Conservation (phyloP, 2,888 invertebrate species). For the Amblyjoppa fuscipennis region DNA sequence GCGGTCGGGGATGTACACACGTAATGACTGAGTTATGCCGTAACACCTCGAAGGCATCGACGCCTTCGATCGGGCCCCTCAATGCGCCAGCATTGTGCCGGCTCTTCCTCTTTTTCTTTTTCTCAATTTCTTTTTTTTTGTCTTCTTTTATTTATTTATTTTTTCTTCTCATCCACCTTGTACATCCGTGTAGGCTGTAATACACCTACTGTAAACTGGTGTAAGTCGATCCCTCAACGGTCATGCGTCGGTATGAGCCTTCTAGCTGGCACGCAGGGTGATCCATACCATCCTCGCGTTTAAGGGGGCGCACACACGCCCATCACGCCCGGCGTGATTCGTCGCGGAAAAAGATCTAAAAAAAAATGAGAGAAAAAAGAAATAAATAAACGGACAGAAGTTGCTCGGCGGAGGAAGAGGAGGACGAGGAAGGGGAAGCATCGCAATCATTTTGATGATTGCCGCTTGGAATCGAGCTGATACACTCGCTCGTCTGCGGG, state of each 20-base stretch:
- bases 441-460: constrained; percentile 77
- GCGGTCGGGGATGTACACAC: constrained; percentile 62
- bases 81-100: constrained; percentile 54
- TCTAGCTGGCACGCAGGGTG: constrained; percentile 46
- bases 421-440: constrained; percentile 46
- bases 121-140: neutral
- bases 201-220: constrained; percentile 72
- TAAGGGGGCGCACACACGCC: constrained; percentile 65
- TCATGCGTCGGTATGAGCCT: constrained; percentile 19
- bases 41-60: constrained; percentile 82
- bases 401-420: constrained; percentile 32
- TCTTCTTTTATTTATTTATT: neutral
- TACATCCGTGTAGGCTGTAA: constrained; percentile 52
- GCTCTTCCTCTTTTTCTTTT: constrained; percentile 29
- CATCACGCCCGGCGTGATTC: constrained; percentile 71
- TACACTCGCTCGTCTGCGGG: neutral
- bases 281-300: constrained; percentile 50
- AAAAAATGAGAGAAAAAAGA: neutral
- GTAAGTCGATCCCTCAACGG: constrained; percentile 51
- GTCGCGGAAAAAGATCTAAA: constrained; percentile 26
- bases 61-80: constrained; percentile 64
- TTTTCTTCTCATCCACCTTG: neutral
- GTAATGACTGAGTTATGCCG: constrained; percentile 82
- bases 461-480: constrained; percentile 47
- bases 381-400: constrained; percentile 42